phyloP scores from a whole-genome alignment of 2,888 invertebrate species.

The Rhimphoctona megacephalus region DNA sequence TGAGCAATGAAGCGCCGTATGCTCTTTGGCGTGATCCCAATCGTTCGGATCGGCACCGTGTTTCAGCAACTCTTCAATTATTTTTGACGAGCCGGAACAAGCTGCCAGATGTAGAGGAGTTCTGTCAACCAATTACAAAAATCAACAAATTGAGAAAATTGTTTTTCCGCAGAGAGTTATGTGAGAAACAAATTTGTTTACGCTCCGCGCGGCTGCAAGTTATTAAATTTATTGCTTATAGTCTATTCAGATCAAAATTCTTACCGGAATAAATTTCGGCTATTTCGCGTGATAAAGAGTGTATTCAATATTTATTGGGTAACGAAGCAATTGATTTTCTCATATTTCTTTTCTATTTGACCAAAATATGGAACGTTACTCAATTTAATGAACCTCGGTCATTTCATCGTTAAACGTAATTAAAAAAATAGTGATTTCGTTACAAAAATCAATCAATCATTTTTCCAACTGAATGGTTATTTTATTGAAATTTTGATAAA shows the following conservation, averaged over 20 bases:
- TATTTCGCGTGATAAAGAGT: too few species aligned
- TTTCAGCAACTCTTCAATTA: constrained; percentile 89
- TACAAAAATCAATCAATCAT: background rate
- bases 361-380: too few species aligned
- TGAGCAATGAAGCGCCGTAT: constrained; percentile 92
- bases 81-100: constrained; percentile 90
- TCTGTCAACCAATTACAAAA: constrained; percentile 78
- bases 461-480: background rate
- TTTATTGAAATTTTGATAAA: background rate
- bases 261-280: background rate
- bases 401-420: too few species aligned
- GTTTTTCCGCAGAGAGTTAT: too few species aligned
- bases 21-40: constrained; percentile 90
- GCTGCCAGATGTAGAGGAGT: constrained; percentile 93
- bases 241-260: background rate
- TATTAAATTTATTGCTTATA: background rate
- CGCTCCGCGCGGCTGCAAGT: too few species aligned
- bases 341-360: background rate
- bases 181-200: too few species aligned
- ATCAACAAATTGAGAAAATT: background rate
- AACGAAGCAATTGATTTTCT: background rate
- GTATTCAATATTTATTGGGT: background rate
- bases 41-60: constrained; percentile 89
- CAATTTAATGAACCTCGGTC: background rate
- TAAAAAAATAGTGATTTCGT: background rate